phyloP scores from a whole-genome alignment of 1,140 invertebrate genomes.

The Ctenoplectra terminalis region DNA sequence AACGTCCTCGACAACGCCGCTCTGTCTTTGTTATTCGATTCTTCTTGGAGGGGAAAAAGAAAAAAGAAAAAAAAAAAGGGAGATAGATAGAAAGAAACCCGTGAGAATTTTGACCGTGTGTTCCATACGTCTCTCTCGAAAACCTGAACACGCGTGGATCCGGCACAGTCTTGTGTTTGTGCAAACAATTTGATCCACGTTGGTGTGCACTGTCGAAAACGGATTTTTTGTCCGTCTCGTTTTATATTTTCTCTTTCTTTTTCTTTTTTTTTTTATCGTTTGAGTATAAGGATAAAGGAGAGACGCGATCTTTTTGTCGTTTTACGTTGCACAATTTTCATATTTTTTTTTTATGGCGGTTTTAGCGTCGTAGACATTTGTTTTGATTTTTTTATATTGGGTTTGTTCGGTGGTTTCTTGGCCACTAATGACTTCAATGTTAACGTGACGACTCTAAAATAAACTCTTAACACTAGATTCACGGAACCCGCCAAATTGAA shows the following conservation, averaged over 20 bases:
- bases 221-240: background rate
- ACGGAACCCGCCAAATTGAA: too few species aligned
- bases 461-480: too few species aligned
- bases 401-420: too few species aligned
- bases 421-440: too few species aligned
- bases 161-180: background rate
- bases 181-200: slow-evolving; percentile 7
- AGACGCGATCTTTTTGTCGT: slow-evolving; percentile 5
- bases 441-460: too few species aligned
- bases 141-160: background rate
- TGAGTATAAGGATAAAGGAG: slow-evolving; percentile 1
- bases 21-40: slow-evolving; percentile 28
- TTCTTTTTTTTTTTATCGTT: background rate
- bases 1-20: slow-evolving; percentile 34
- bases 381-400: too few species aligned
- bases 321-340: background rate
- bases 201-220: background rate
- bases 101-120: slow-evolving; percentile 5
- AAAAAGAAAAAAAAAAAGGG: background rate
- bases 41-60: background rate
- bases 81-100: slow-evolving; percentile 2
- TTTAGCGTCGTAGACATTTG: too few species aligned
- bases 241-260: background rate
- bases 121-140: background rate
- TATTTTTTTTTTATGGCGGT: too few species aligned